Evolutionary conservation across 2,888 invertebrate genomes (phyloP), one percentile per base, ranked within the genome.

Genomic region (Cheilosia pagana): DNA sequence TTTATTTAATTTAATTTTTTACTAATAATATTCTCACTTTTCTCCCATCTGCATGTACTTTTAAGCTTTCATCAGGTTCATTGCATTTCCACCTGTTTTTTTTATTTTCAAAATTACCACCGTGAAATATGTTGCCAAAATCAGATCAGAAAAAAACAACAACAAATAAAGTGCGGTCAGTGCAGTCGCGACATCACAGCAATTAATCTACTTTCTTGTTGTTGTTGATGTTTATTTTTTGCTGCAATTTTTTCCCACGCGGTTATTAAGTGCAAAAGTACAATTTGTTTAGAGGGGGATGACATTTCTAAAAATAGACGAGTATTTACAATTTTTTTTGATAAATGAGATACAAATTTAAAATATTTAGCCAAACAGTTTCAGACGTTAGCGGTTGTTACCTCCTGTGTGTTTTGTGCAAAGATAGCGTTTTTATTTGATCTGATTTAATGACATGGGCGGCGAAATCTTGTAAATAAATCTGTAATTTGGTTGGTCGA

Each of bases 291-390:
- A 48, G 48, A 41, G 21, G 50, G 39, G 14, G 55, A 43, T 59
- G 63, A 25, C 35, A 41, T 48, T 50, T 65, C 55, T 57, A 45
- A 62, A 62, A 62, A 48, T 81, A 81, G 39, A 55, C 43, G 52
- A 41, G 14, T 14, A 16, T 3, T n/a, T 35, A 2, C 12, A 12
- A 21, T 57, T 68, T 19, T 23, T 35, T 57, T 43, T 72, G 67
- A 82, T 72, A 72, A 82, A 82, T 82, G 65, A 55, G 48, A 21
- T 72, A 77, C 77, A 82, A 71, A 67, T 67, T 60, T 67, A 6
- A 67, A 77, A 67, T 67, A 14, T 62, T 53, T 52, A 67, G 78
- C 53, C 81, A 82, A 77, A 72, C 43, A 53, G 60, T 76, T 14
- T 43, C 45, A 19, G 12, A 39, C 53, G 39, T 41, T 43, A 25